These are phyloP conservation scores for Drosophila funebris DNA, from an alignment of 1,140 invertebrate genomes.

Conservation along the genomic window DNA sequence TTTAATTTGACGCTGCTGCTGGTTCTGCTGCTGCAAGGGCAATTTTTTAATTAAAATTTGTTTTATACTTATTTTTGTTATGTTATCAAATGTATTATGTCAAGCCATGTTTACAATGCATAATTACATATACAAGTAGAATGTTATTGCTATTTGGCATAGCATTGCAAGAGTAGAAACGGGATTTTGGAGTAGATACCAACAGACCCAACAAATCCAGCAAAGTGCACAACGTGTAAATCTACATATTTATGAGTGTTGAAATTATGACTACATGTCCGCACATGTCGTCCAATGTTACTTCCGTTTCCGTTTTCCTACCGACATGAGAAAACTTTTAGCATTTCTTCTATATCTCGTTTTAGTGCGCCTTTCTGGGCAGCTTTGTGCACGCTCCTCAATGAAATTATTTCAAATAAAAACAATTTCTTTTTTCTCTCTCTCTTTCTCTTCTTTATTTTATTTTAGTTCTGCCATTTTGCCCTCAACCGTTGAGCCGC, in stretches of 20 bases:
- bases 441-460: constrained; percentile 1
- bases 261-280: constrained; percentile 57
- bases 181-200: not conserved
- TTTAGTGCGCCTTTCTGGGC: constrained; percentile 4
- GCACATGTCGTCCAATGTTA: constrained; percentile 66
- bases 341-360: constrained; percentile 55
- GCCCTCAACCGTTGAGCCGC: constrained; percentile 14
- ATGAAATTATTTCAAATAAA: constrained; percentile 63
- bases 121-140: constrained; percentile 4
- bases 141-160: constrained; percentile 27
- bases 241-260: constrained; percentile 69
- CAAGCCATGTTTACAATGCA: constrained; percentile 15
- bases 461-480: constrained; percentile 18
- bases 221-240: constrained; percentile 36
- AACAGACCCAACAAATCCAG: not conserved
- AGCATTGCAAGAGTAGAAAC: not conserved
- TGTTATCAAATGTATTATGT: constrained; percentile 32
- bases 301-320: constrained; percentile 71
- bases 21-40: not conserved
- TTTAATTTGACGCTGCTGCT: not conserved
- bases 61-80: constrained; percentile 18
- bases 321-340: constrained; percentile 78
- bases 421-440: constrained; percentile 41
- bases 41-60: constrained; percentile 42
- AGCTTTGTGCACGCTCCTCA: constrained; percentile 35